Percentiles rank a stretch among this genome's conserved stretches.
Conservation (phyloP, 2,888 invertebrate genomes). For the Sarcophaga rosellei region DNA sequence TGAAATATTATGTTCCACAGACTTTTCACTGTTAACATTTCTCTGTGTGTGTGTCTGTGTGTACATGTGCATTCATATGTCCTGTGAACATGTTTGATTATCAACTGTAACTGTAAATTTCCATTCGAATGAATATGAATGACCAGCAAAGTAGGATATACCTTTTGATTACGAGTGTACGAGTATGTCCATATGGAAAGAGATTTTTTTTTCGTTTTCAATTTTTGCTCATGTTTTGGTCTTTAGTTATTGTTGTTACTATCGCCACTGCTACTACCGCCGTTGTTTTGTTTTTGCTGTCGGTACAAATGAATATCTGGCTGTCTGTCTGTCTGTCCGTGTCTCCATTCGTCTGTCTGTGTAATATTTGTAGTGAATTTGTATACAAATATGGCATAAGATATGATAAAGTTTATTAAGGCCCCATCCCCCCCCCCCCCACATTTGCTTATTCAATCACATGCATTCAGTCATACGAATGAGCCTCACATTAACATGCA, state of each 20-base stretch:
- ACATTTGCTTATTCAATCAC: neutral
- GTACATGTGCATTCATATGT: neutral
- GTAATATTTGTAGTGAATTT: slow-evolving; percentile 41
- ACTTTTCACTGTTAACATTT: neutral
- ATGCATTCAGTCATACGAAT: neutral
- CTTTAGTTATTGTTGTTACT: neutral
- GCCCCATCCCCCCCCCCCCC: slow-evolving; percentile 28
- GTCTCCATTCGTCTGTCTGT: neutral
- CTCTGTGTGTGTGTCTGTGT: neutral
- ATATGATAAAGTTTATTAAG: slow-evolving; percentile 61
- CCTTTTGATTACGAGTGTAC: slow-evolving; percentile 50
- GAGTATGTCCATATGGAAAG: slow-evolving; percentile 56
- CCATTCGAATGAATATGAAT: slow-evolving; percentile 67
- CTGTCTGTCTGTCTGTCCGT: slow-evolving; percentile 6
- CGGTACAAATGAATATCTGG: slow-evolving; percentile 1
- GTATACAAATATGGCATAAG: slow-evolving; percentile 56
- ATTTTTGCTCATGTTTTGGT: neutral
- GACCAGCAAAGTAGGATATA: slow-evolving; percentile 65
- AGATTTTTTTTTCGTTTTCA: slow-evolving; percentile 11
- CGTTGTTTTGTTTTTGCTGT: neutral
- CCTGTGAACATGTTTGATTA: slow-evolving; percentile 55
- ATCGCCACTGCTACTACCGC: neutral
- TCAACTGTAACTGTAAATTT: slow-evolving; percentile 67
- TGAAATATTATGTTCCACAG: neutral
- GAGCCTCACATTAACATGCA: neutral